phyloP scores from a whole-genome alignment of 2,113 vertebrate genomes.

The Jacana jacana region DNA sequence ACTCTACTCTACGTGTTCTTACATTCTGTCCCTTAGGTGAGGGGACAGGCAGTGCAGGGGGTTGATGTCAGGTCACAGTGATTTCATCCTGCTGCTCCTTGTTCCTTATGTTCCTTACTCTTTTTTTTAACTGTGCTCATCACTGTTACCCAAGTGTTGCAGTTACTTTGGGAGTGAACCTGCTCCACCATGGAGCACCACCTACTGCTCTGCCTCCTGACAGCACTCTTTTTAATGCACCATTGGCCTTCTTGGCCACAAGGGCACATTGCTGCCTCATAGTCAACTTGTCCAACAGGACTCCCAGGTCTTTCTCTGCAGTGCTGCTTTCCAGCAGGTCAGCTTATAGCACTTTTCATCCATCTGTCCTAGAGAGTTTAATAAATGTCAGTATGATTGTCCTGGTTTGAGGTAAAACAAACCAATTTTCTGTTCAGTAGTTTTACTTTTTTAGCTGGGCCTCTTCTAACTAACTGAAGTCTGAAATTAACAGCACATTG shows the following conservation, averaged over 20 bases:
- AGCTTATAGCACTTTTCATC: background rate
- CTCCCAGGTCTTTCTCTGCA: background rate
- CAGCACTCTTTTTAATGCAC: background rate
- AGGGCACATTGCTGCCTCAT: background rate
- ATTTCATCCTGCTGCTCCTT: background rate
- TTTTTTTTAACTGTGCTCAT: too few species aligned
- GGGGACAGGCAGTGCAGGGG: fast-evolving
- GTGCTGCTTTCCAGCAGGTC: background rate
- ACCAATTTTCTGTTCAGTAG: too few species aligned
- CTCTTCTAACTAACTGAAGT: too few species aligned
- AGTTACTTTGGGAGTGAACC: background rate
- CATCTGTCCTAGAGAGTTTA: background rate
- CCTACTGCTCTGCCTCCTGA: background rate
- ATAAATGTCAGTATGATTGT: background rate
- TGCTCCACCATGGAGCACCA: background rate
- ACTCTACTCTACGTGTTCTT: background rate
- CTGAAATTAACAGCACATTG: too few species aligned
- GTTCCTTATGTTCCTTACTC: background rate
- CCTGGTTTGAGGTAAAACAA: too few species aligned
- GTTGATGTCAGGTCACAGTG: fast-evolving
- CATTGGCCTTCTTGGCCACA: background rate
- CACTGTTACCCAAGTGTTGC: background rate
- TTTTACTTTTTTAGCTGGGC: too few species aligned
- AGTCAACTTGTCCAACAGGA: background rate
- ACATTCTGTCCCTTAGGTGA: background rate